phyloP scores from a whole-genome alignment of 2,113 vertebrate genomes.

The Pseudopodoces humilis region DNA sequence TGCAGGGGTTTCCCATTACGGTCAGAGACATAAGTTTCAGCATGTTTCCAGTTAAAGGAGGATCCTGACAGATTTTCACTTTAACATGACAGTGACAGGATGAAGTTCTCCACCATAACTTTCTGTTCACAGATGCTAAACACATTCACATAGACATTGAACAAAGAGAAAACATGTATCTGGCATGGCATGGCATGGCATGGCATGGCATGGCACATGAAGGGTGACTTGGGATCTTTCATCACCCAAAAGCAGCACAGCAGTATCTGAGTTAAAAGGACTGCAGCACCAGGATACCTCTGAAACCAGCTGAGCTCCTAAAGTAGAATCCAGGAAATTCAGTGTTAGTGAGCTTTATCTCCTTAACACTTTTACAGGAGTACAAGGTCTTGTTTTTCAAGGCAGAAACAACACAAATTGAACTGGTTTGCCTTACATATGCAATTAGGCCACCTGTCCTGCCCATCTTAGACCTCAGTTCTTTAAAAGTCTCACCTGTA shows the following conservation, averaged over 20 bases:
- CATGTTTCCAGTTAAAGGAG: neutral
- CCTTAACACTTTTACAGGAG: neutral
- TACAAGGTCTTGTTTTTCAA: neutral
- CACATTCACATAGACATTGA: neutral
- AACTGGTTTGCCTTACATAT: neutral
- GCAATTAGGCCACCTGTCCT: neutral
- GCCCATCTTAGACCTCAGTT: neutral
- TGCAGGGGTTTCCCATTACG: neutral
- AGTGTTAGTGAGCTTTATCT: neutral
- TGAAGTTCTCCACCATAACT: neutral
- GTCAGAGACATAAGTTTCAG: constrained; percentile 12
- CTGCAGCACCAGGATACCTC: neutral
- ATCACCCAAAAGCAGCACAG: neutral
- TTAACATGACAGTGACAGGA: neutral
- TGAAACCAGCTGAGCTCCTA: neutral
- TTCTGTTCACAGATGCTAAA: neutral
- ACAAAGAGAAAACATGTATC: neutral
- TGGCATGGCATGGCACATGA: neutral
- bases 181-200: neutral
- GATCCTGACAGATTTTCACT: constrained; percentile 1
- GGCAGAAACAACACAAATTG: neutral
- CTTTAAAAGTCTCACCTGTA: neutral
- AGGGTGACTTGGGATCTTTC: neutral
- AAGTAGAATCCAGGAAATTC: neutral
- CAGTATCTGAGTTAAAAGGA: neutral